Conservation (phyloP, 2,113 vertebrate species). For the Scartelaos histophorus region DNA sequence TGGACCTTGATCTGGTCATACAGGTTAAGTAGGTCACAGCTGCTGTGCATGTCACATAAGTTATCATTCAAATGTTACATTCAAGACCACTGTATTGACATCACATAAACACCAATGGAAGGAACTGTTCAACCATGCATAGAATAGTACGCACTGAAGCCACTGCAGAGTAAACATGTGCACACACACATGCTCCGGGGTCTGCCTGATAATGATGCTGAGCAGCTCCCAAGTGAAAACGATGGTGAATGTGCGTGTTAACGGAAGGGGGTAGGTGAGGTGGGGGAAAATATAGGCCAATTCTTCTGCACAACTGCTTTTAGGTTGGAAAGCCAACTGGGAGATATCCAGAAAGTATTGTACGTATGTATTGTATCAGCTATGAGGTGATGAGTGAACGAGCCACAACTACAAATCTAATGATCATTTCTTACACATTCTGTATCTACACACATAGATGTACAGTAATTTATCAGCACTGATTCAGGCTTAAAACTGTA, state of each 20-base stretch:
- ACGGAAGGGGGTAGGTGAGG: constrained; percentile 9
- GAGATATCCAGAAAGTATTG: constrained; percentile 23
- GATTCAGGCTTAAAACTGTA: background rate
- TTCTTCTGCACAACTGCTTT: constrained; percentile 74
- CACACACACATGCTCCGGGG: background rate
- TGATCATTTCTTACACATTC: background rate
- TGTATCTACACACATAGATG: background rate
- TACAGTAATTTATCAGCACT: background rate
- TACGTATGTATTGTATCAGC: background rate
- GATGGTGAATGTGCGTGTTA: constrained; percentile 27
- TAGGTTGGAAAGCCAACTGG: constrained; percentile 51
- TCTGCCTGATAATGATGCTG: constrained; percentile 24
- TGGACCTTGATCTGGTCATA: constrained; percentile 15
- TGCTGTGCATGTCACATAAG: constrained; percentile 47
- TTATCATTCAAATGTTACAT: constrained; percentile 42
- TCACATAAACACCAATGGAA: constrained; percentile 18
- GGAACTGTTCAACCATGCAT: constrained; percentile 37
- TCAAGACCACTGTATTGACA: constrained; percentile 22
- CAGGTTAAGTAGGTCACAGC: constrained; percentile 51
- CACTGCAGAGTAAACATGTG: constrained; percentile 6
- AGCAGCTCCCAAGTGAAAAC: constrained; percentile 19
- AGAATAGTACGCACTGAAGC: constrained; percentile 19
- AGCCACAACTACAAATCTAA: background rate
- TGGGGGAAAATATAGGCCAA: constrained; percentile 66
- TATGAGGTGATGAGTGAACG: background rate